Evolutionary conservation across 2,113 vertebrate species (phyloP), one percentile per base, ranked within the genome.

Genomic region (Chitala chitala): DNA sequence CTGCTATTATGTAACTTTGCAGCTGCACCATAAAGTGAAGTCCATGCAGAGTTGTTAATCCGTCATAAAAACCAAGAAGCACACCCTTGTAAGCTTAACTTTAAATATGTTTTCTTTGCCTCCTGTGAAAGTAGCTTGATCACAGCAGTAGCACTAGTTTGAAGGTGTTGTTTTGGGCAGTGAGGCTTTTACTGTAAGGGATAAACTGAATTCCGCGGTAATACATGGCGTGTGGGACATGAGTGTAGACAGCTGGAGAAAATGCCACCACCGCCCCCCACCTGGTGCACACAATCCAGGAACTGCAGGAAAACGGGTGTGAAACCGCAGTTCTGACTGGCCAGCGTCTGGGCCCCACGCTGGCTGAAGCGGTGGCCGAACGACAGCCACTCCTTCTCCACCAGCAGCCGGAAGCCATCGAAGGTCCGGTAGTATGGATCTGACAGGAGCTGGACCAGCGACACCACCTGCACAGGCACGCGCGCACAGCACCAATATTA

Each of bases 301-400:
- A 99, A 99, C 89, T 98, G 96, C 31, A 99, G 87, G 85, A 99
- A 99, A 80, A 98, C 72, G 0, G 97, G 97, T 0, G 94, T 94
- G 73, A 98, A 93, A 56, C 96, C 95, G 0, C 93, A 93, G 89
- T 92, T 93, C 87, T 96, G 96, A 59, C 92, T 90, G 0, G 92
- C 90, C n/a, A 95, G 84, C 0, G 96, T 98, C 86, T 98, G 97
- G 0, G 94, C 94, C 0, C 96, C 94, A 0, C 96, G 92, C 76
- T 98, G 94, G 80, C 95, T 94, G 88, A 99, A 99, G 46, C 95
- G 91, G 78, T 99, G 97, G 0, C 97, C 96, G 0, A 98, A 98
- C 3, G 95, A 97, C 53, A 99, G 83, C 97, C 97, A 99, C 85
- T 99, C 97, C 89, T 99, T 99, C 87, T 99, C 97, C 84, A 98